These are phyloP conservation scores for Oophaga pumilio DNA, from an alignment of 2,113 vertebrate species.

Conservation along the genomic window DNA sequence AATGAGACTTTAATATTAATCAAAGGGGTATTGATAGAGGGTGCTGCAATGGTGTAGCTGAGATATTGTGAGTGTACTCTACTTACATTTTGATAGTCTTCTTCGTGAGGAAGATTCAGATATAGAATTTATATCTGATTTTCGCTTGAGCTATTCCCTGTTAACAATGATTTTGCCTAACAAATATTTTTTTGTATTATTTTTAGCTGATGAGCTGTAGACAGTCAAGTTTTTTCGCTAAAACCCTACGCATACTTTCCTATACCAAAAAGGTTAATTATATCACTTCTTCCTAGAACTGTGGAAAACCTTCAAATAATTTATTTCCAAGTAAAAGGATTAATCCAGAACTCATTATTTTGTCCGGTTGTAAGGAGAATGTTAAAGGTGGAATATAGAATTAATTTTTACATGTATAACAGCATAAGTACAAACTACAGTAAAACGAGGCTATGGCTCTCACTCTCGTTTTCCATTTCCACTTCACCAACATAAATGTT, in stretches of 20 bases:
- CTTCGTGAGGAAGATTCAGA: too few relatives aligned
- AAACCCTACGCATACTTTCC: neutral
- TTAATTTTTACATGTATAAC: slow-evolving; percentile 26
- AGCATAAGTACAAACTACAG: neutral
- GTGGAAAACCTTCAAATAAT: neutral
- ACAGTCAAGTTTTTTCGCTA: too few relatives aligned
- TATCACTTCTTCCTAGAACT: neutral
- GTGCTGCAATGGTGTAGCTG: too few relatives aligned
- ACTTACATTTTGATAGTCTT: too few relatives aligned
- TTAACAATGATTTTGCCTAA: too few relatives aligned
- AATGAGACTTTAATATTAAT: too few relatives aligned
- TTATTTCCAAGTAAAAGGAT: slow-evolving; percentile 5
- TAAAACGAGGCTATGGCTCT: neutral
- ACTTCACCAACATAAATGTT: slow-evolving; percentile 59
- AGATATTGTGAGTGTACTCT: too few relatives aligned
- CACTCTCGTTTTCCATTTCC: slow-evolving; percentile 43
- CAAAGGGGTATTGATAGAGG: too few relatives aligned
- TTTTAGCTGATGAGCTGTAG: too few relatives aligned
- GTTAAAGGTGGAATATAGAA: slow-evolving; percentile 11
- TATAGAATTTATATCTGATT: too few relatives aligned
- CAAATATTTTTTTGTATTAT: too few relatives aligned
- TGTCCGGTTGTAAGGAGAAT: neutral
- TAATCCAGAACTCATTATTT: slow-evolving; percentile 33
- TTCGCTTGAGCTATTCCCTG: too few relatives aligned
- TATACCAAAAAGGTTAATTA: neutral